Evolutionary conservation across 2,113 vertebrate genomes (phyloP).

Genomic region (Rhipidura dahli): DNA sequence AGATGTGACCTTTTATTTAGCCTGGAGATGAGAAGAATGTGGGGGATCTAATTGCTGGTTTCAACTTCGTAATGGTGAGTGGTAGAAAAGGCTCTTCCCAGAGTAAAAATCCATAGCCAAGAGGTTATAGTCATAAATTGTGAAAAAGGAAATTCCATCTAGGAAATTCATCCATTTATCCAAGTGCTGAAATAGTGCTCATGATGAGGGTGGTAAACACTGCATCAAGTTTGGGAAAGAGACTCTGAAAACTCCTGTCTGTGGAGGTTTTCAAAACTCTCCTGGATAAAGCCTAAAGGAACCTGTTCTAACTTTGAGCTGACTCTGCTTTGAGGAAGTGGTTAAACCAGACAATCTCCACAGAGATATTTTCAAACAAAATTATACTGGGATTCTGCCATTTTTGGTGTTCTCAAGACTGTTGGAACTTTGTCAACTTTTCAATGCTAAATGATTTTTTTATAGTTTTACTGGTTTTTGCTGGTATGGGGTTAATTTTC

Average conservation of each 20-base stretch:
- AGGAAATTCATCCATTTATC: background rate
- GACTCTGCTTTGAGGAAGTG: background rate
- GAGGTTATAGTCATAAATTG: background rate
- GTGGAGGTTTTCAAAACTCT: background rate
- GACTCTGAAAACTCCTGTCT: background rate
- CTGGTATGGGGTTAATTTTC: background rate
- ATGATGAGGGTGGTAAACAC: background rate
- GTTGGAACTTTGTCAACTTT: background rate
- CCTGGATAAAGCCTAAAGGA: background rate
- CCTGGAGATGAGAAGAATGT: background rate
- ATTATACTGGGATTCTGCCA: background rate
- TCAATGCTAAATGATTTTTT: background rate
- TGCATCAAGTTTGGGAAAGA: background rate
- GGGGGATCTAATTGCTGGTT: background rate
- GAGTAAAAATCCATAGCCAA: background rate
- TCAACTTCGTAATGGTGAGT: background rate
- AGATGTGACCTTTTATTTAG: background rate
- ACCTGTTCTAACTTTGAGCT: background rate
- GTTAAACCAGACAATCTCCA: background rate
- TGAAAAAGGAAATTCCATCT: background rate
- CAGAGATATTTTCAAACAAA: background rate
- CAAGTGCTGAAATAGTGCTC: background rate
- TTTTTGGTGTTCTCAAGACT: background rate
- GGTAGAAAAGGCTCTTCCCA: background rate
- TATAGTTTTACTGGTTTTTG: background rate